Evolutionary conservation across 1,140 invertebrate genomes (phyloP).

Genomic region (Drosophila sturtevanti): DNA sequence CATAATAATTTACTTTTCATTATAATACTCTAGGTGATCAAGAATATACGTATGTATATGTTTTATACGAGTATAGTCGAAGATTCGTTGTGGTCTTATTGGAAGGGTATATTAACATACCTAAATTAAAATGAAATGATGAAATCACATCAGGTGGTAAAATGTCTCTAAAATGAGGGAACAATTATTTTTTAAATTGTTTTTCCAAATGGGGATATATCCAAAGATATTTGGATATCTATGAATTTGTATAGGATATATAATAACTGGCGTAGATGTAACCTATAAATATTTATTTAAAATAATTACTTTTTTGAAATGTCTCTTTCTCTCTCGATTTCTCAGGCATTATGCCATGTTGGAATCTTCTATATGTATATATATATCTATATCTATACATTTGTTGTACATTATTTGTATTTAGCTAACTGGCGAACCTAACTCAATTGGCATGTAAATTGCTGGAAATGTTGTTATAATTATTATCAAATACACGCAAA

Average conservation of each 20-base stretch:
- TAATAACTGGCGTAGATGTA: neutral
- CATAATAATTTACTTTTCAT: too few relatives aligned
- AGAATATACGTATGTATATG: too few relatives aligned
- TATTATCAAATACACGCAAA: slow-evolving; percentile 59
- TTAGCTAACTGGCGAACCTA: slow-evolving; percentile 18
- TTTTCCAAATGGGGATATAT: too few relatives aligned
- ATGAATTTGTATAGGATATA: neutral
- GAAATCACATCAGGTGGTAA: too few relatives aligned
- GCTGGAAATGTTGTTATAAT: slow-evolving; percentile 64
- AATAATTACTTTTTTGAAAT: neutral
- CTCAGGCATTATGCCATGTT: neutral
- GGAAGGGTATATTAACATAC: too few relatives aligned
- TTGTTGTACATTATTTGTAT: neutral
- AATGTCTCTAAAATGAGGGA: too few relatives aligned
- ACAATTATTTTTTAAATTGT: too few relatives aligned
- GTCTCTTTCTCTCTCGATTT: neutral
- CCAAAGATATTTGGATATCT: too few relatives aligned
- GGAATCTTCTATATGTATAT: neutral
- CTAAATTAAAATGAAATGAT: too few relatives aligned
- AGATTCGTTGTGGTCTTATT: too few relatives aligned
- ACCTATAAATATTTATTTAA: neutral
- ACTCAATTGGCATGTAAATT: slow-evolving; percentile 55
- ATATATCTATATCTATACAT: neutral
- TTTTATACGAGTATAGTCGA: too few relatives aligned
- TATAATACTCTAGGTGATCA: too few relatives aligned